Conservation (phyloP, 2,113 vertebrate genomes). For the Centropus unirufus region DNA sequence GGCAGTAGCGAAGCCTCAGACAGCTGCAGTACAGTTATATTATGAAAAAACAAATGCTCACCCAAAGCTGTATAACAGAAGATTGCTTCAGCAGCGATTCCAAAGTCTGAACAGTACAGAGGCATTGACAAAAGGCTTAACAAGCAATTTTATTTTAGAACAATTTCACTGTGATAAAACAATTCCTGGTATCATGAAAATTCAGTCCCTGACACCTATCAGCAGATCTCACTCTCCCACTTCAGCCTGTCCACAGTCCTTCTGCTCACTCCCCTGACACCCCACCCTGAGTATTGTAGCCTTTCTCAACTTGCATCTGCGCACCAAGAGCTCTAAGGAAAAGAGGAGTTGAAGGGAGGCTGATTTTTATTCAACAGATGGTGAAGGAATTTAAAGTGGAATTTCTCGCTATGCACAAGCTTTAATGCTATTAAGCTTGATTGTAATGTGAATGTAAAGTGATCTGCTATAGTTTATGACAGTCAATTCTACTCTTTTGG, state of each 20-base stretch:
- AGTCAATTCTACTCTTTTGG: not conserved
- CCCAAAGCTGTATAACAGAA: not conserved
- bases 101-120: not conserved
- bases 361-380: constrained; percentile 17
- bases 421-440: constrained; percentile 31
- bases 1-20: not conserved
- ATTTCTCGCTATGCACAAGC: not conserved
- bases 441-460: constrained; percentile 24
- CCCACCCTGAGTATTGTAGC: not conserved
- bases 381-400: constrained; percentile 28
- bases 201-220: fast-evolving
- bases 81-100: not conserved
- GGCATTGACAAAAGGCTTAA: not conserved
- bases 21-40: not conserved
- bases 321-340: not conserved
- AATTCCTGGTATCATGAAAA: not conserved
- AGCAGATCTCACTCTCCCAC: not conserved
- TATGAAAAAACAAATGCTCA: not conserved
- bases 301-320: not conserved
- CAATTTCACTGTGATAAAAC: not conserved
- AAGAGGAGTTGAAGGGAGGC: not conserved
- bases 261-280: not conserved
- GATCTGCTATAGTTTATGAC: constrained; percentile 24
- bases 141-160: not conserved
- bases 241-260: not conserved